phyloP scores from a whole-genome alignment of 2,113 vertebrate species.

The Solea solea region DNA sequence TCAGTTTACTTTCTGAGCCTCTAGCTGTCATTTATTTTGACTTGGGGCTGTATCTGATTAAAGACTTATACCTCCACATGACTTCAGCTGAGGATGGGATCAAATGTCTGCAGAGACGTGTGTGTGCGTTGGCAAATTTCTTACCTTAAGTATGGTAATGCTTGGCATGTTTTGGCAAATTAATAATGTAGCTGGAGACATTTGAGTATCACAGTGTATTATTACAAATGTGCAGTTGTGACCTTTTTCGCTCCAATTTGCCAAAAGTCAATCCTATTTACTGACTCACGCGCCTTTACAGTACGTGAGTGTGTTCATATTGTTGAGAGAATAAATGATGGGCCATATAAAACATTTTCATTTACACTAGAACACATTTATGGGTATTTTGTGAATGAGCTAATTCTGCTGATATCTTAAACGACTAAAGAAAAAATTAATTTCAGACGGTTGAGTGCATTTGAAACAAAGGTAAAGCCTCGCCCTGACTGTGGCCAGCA shows the following conservation, averaged over 20 bases:
- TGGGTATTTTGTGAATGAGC: background rate
- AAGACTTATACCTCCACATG: conserved; percentile 80
- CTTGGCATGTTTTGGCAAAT: no score
- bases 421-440: background rate
- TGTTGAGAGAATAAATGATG: background rate
- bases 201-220: no score
- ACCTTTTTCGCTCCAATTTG: background rate
- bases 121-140: background rate
- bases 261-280: background rate
- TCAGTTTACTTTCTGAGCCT: conserved; percentile 76
- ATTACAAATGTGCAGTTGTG: background rate
- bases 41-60: conserved; percentile 85
- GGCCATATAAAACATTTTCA: background rate
- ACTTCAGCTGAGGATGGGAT: conserved; percentile 56
- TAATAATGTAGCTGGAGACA: no score
- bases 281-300: background rate
- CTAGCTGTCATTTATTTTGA: conserved; percentile 81
- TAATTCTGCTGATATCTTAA: background rate
- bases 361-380: background rate
- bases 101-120: conserved; percentile 29
- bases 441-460: background rate
- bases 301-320: background rate
- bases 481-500: conserved; percentile 43
- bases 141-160: no score
- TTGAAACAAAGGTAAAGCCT: background rate